Evolutionary conservation across 1,140 invertebrate species (phyloP).

Genomic region (Drosophila ficusphila): DNA sequence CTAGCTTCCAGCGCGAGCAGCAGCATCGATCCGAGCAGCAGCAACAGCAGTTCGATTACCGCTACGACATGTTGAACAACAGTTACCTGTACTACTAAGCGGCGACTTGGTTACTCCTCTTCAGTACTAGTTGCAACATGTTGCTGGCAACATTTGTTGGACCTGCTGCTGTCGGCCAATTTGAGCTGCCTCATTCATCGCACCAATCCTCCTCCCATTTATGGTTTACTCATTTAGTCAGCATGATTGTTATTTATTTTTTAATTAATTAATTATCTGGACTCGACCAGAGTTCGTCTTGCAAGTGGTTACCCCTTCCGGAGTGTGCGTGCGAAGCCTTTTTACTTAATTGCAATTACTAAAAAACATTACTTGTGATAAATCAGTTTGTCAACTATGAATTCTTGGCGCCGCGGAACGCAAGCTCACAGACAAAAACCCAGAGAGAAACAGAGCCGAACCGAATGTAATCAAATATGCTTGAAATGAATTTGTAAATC

Average conservation of each 20-base stretch:
- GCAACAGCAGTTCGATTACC: constrained; percentile 51
- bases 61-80: constrained; percentile 68
- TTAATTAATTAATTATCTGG: constrained; percentile 48
- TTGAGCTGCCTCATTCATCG: constrained; percentile 25
- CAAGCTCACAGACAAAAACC: constrained; percentile 12
- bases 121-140: constrained; percentile 37
- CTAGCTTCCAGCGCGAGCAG: constrained; percentile 67
- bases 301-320: constrained; percentile 11
- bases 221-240: constrained; percentile 60
- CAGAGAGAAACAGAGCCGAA: constrained; percentile 3
- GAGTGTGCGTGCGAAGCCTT: constrained; percentile 3
- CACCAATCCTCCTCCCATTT: constrained; percentile 25
- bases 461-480: constrained; percentile 15
- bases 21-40: constrained; percentile 48
- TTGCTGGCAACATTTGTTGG: constrained; percentile 68
- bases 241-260: constrained; percentile 77
- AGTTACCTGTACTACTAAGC: constrained; percentile 69
- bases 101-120: constrained; percentile 17
- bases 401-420: constrained; percentile 3
- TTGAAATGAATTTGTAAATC: constrained; percentile 47
- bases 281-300: constrained; percentile 13
- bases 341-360: constrained; percentile 30
- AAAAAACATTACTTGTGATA: constrained; percentile 46
- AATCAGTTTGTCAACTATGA: constrained; percentile 26
- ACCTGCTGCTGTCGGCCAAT: constrained; percentile 12